Conservation (phyloP, 2,797 vertebrate genomes). For the Artibeus lituratus region DNA sequence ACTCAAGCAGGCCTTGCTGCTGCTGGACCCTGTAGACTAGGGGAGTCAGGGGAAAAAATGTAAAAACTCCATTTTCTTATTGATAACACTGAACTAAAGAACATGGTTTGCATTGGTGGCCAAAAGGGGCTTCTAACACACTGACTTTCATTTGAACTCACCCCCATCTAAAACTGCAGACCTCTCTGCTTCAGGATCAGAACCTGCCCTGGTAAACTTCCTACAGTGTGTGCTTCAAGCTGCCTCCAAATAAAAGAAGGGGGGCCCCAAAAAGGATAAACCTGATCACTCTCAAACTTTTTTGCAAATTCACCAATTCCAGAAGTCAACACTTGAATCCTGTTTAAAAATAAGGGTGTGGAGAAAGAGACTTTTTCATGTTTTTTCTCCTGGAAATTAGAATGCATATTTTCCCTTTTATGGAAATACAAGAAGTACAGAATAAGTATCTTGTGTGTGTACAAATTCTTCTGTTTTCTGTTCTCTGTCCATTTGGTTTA, state of each 20-base stretch:
- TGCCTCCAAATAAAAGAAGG: not conserved
- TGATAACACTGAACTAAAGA: not conserved
- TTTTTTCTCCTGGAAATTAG: not conserved
- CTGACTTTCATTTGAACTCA: not conserved
- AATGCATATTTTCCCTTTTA: not conserved
- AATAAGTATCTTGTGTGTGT: not conserved
- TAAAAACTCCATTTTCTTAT: not conserved
- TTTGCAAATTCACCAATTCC: not conserved
- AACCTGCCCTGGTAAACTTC: not conserved
- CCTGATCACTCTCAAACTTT: not conserved
- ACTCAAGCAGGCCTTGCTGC: too few species aligned
- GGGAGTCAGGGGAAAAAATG: not conserved
- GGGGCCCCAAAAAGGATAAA: not conserved
- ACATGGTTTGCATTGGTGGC: not conserved
- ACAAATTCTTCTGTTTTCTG: not conserved
- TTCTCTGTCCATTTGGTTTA: not conserved
- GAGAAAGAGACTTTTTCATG: not conserved
- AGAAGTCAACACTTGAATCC: not conserved
- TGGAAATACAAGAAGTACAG: not conserved
- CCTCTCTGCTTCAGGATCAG: not conserved
- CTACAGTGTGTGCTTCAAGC: not conserved
- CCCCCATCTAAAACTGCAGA: not conserved
- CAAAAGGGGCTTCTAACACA: not conserved
- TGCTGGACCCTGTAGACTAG: not conserved
- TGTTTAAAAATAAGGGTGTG: not conserved